A percentile compares a stretch with the other conserved stretches of the same genome.
Conservation (phyloP, 1,140 invertebrate genomes). For the Aplysia californica region DNA sequence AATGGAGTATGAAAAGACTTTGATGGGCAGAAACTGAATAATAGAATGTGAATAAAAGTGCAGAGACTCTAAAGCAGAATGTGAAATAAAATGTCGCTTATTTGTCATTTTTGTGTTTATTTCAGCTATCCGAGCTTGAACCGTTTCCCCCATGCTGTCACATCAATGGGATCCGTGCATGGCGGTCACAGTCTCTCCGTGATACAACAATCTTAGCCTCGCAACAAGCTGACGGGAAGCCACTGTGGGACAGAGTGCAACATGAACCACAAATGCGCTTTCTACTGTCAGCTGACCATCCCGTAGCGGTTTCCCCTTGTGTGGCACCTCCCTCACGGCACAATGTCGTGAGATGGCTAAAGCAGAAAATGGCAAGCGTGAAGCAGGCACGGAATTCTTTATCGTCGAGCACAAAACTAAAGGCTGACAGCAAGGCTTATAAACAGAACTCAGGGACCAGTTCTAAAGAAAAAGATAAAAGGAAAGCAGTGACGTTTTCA, state of each 20-base stretch:
- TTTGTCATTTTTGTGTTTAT: constrained; percentile 14
- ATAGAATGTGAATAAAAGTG: too few species aligned
- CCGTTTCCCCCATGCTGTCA: constrained; percentile 31
- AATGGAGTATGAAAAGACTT: too few species aligned
- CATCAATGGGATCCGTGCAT: constrained; percentile 32
- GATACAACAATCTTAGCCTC: constrained; percentile 38
- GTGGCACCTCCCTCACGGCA: constrained; percentile 40
- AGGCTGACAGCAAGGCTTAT: too few species aligned
- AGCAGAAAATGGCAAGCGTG: constrained; percentile 15
- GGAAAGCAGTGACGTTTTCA: too few species aligned
- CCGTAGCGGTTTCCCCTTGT: constrained; percentile 55
- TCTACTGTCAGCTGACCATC: constrained; percentile 44
- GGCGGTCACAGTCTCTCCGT: constrained; percentile 36
- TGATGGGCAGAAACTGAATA: too few species aligned
- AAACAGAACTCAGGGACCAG: too few species aligned
- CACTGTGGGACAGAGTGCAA: constrained; percentile 43
- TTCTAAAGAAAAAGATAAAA: too few species aligned
- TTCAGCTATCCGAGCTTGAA: constrained; percentile 44
- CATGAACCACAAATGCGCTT: constrained; percentile 46
- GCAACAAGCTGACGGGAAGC: constrained; percentile 36
- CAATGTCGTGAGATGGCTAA: constrained; percentile 45
- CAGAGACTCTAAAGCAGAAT: too few species aligned
- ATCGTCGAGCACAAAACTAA: too few species aligned
- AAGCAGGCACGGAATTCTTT: too few species aligned
- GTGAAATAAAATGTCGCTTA: too few species aligned